Evolutionary conservation across 30 jellyfish, hydroid and myxozoan species (phyloP).

Genomic region (Sanderia malayensis): DNA sequence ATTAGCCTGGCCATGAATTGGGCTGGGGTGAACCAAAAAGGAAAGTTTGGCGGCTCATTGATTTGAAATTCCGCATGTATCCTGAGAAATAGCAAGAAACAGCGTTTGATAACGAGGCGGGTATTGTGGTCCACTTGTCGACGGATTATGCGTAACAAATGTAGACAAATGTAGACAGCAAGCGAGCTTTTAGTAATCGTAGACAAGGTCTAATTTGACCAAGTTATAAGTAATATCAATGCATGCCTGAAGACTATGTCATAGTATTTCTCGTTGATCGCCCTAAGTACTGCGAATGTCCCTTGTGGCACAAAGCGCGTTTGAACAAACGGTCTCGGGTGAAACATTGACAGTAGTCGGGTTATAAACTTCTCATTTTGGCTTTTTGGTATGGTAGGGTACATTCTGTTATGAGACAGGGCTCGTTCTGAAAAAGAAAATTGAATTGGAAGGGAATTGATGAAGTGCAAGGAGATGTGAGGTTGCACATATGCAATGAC

Average conservation of each 20-base stretch:
- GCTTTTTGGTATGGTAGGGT: constrained; percentile 55
- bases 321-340: constrained; percentile 67
- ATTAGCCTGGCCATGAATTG: constrained; percentile 68
- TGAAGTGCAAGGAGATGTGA: too few species aligned
- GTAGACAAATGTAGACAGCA: too few species aligned
- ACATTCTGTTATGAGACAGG: constrained; percentile 46
- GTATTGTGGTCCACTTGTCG: too few species aligned
- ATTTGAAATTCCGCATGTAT: constrained; percentile 89
- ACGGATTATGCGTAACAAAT: too few species aligned
- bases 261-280: constrained; percentile 23
- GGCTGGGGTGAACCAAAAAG: constrained; percentile 97
- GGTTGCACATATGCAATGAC: too few species aligned
- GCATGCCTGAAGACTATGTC: constrained; percentile 83
- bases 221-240: too few species aligned
- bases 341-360: constrained; percentile 67
- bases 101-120: too few species aligned
- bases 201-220: too few species aligned
- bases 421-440: constrained; percentile 30
- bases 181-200: too few species aligned
- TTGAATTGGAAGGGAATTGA: too few species aligned
- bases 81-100: constrained; percentile 34
- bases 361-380: constrained; percentile 44
- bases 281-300: constrained; percentile 80
- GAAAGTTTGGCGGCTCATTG: constrained; percentile 77
- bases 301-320: constrained; percentile 88